Base-by-base conservation (phyloP, 2,113 vertebrate species). In the Engraulis encrasicolus region DNA sequence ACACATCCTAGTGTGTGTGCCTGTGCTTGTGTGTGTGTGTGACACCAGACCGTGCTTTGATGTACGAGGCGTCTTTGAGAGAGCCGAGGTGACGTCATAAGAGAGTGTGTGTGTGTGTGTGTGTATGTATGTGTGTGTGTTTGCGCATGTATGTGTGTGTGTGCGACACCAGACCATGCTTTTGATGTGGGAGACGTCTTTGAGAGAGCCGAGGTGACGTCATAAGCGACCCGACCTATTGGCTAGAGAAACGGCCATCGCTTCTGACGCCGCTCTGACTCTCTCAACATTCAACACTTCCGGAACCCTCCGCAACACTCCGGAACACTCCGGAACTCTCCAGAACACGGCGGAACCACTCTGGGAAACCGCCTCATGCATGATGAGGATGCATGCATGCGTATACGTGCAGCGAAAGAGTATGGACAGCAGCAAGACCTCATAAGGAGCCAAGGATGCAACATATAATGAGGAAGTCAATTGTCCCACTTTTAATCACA, bases 211-310 rank as follows among this genome's bases (percentile, higher is more conserved):
- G 88, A 89, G 88, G 88, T 89, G 88, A 87, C 88, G 88, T 89
- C 88, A 89, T 89, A 84, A 89, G 88, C 88, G 88, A 89, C 88
- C 88, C 88, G 88, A 89, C 88, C 88, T 89, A 89, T 89, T 89
- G 86, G 86, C 87, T 87, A 87, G 86, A 87, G 88, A 89, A 86
- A 89, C 88, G 88, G 88, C 88, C 88, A 89, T 89, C 88, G 88
- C 88, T 89, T 89, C 88, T 89, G 88, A 89, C 88, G 88, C 88
- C 88, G 88, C 88, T 89, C 88, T 85, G 88, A 89, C 88, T 89
- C 86, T 89, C 88, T 89, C 88, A 89, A 89, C 88, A 87, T 89
- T 89, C 88, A 38, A 38, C 87, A 80, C 50, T n/a, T 17, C 66
- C 58, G 58, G 58, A 66, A 66, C 58, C 27, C 58, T 66, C 58